Evolutionary conservation across 2,113 vertebrate genomes (phyloP), one percentile per base, ranked within the genome.

Genomic region (Siniperca chuatsi): DNA sequence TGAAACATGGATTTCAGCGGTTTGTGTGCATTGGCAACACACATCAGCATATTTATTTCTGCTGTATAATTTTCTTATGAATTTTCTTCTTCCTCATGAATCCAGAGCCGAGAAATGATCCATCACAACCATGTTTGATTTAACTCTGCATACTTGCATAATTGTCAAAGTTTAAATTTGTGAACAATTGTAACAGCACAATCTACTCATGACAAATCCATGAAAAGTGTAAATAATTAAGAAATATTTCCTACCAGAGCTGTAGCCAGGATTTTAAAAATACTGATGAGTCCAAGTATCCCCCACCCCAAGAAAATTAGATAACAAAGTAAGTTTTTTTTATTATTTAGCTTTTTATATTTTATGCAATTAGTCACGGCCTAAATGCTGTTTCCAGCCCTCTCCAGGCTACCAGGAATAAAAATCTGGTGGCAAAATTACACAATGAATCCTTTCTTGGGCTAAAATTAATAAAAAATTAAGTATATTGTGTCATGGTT

Each of bases 1-100:
- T 42, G 16, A 82, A 64, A 77, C 61, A 29, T 52, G 79, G 29
- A 67, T 72, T 84, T 78, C 70, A 75, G 79, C 1, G n/a, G 72
- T 85, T 78, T 83, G 57, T 65, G 71, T 81, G 8, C 37, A 37
- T 46, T 78, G 75, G 67, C 80, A 75, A 88, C 57, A 72, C 9
- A 80, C 48, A 78, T 54, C 65, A 74, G 60, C 37, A 57, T 55
- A 54, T 83, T 80, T 81, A 69, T 82, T 54, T 83, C 72, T 57
- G 48, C 81, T 66, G 29, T 76, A 8, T 82, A 48, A 60, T 85
- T 76, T 72, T 76, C 21, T 70, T 69, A 70, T 18, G 29, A 29
- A 29, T 29, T 29, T 29, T 29, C 29, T 29, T 29, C 29, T 29
- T 29, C 35, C 69, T 64, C 23, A 25, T 60, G 44, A 80, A 55